These are phyloP conservation scores for Diplosoma virens DNA, from an alignment of 23 tunicate genomes.

Conservation along the genomic window DNA sequence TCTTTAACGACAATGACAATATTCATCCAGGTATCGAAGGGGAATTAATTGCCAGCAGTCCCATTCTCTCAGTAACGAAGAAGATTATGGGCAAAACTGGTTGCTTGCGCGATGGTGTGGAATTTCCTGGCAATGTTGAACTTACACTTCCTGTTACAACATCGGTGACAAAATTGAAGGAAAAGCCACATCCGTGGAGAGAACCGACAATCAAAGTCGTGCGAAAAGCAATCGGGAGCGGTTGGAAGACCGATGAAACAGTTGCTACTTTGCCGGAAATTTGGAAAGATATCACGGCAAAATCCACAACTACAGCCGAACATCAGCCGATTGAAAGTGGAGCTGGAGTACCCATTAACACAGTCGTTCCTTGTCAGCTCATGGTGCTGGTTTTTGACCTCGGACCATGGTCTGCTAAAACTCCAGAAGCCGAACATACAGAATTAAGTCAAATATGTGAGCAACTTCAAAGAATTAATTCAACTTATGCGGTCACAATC, in stretches of 20 bases:
- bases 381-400: constrained; percentile 63
- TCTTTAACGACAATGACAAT: too few relatives aligned
- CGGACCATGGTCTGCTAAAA: background rate
- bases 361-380: constrained; percentile 41
- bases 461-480: constrained; percentile 18
- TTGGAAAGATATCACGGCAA: constrained; percentile 44
- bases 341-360: constrained; percentile 20
- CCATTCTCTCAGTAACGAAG: constrained; percentile 59
- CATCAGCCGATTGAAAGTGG: constrained; percentile 29
- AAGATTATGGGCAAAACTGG: constrained; percentile 57
- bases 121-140: constrained; percentile 41
- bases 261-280: background rate
- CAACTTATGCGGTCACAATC: constrained; percentile 17
- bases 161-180: background rate
- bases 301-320: background rate
- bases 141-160: constrained; percentile 46
- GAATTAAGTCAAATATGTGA: constrained; percentile 40
- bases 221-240: constrained; percentile 13
- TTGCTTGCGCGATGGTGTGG: constrained; percentile 37
- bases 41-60: constrained; percentile 53
- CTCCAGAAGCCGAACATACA: background rate
- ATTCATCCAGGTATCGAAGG: constrained; percentile 51
- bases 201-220: constrained; percentile 26
- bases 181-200: background rate
- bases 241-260: background rate